Base-by-base conservation (phyloP, 2,888 invertebrate genomes). In the Abrostola triplasia region DNA sequence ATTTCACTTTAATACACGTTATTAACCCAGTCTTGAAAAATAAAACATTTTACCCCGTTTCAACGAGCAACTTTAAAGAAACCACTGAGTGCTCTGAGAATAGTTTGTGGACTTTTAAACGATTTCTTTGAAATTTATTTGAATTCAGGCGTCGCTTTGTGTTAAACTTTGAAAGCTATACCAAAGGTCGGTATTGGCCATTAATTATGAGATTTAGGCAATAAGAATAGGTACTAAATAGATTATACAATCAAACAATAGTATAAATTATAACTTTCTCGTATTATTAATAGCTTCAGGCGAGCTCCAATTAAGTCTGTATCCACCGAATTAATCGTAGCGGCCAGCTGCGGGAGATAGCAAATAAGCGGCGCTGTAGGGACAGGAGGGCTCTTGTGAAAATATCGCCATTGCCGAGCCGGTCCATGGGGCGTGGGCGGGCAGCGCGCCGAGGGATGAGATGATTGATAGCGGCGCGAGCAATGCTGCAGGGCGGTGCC, bases 391-490 rank as follows among this genome's bases (percentile, higher is more conserved):
- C 73, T 74, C 76, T 72, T 68, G 73, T 72, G 77, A 73, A 83
- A 83, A 84, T 83, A 84, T 84, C 78, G 76, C 79, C 68, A 64
- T 67, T 71, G 67, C 59, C 51, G 64, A 72, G 67, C 59, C 51
- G 64, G 73, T 69, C 67, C 65, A 64, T 54, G 70, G 61, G 41
- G 64, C 57, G 71, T 69, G 74, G 69, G 60, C 68, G 72, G 68
- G 58, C 42, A 13, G 64, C 51, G 54, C 40, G 49, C 55, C 47
- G 56, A 68, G 69, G 75, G 69, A 61, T 59, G 62, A 66, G 75
- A 85, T 87, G 87, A 87, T 86, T 86, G 86, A 87, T 87, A 79
- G 77, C 70, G 65, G 58, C 72, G 60, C 66, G 54, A 40, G 68
- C 66, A 70, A 60, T 67, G 51, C 51, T 52, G 65, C 57, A 41